phyloP scores from a whole-genome alignment of 2,113 vertebrate species.

The Caretta caretta region DNA sequence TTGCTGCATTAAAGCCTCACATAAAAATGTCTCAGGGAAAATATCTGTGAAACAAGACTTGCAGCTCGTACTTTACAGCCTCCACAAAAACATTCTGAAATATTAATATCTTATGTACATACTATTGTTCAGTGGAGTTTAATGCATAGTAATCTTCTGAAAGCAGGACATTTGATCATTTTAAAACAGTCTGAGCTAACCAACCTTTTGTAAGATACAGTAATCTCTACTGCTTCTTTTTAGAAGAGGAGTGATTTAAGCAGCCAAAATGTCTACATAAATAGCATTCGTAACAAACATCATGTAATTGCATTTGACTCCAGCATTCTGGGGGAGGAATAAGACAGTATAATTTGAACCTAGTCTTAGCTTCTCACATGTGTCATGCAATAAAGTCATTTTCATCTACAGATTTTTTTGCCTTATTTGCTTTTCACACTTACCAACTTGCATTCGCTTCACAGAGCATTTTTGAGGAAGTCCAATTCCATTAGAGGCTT shows the following conservation, averaged over 20 bases:
- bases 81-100: conserved; percentile 16
- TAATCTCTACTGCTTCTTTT: background rate
- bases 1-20: background rate
- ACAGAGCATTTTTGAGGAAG: conserved; percentile 86
- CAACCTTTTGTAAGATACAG: background rate
- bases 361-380: background rate
- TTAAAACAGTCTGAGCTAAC: background rate
- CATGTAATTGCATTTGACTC: background rate
- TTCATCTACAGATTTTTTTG: background rate
- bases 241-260: background rate
- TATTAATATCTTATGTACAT: background rate
- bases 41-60: background rate
- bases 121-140: background rate
- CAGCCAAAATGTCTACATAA: background rate
- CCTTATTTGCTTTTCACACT: conserved; percentile 58
- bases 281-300: background rate
- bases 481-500: conserved; percentile 90
- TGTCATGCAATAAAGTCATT: background rate
- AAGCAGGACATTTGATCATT: background rate
- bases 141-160: background rate
- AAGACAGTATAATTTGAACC: background rate
- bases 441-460: conserved; percentile 88
- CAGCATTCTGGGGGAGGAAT: background rate
- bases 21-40: background rate
- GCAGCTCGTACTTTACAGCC: background rate